A percentile compares a stretch with the other conserved stretches of the same genome.
These are phyloP conservation scores for Strongylocentrotus purpuratus DNA, from an alignment of 35 echinoderm and acorn worm genomes.

Conservation along the genomic window DNA sequence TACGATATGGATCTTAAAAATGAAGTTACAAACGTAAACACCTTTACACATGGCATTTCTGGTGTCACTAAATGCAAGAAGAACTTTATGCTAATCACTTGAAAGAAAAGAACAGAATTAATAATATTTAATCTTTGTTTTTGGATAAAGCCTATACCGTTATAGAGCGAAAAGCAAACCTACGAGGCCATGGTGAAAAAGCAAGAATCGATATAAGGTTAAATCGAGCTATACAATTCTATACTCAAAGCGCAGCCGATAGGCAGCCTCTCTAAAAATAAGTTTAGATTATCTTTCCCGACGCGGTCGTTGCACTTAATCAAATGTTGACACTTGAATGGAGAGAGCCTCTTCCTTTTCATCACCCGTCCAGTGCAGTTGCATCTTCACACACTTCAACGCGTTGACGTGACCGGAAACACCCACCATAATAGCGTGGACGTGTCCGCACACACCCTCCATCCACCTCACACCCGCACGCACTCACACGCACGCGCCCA, in stretches of 20 bases:
- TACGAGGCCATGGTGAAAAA: neutral
- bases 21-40: too few relatives aligned
- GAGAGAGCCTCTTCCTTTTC: neutral
- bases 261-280: neutral
- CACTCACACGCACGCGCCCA: neutral
- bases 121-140: too few relatives aligned
- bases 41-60: too few relatives aligned
- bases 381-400: neutral
- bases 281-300: neutral
- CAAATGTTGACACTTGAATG: constrained; percentile 17
- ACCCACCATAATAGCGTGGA: neutral
- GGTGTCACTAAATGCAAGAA: too few relatives aligned
- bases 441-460: neutral
- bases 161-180: neutral
- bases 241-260: neutral
- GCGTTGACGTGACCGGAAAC: constrained; percentile 6
- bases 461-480: neutral
- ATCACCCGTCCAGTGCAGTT: neutral
- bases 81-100: too few relatives aligned
- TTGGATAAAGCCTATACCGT: too few relatives aligned
- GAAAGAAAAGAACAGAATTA: too few relatives aligned
- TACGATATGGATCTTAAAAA: too few relatives aligned
- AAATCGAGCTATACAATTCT: constrained; percentile 1
- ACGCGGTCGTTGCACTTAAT: neutral
- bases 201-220: neutral